Percentiles rank a stretch among this genome's conserved stretches.
Evolutionary conservation across 2,113 vertebrate species (phyloP).

Genomic region (Typhlomys cinereus): DNA sequence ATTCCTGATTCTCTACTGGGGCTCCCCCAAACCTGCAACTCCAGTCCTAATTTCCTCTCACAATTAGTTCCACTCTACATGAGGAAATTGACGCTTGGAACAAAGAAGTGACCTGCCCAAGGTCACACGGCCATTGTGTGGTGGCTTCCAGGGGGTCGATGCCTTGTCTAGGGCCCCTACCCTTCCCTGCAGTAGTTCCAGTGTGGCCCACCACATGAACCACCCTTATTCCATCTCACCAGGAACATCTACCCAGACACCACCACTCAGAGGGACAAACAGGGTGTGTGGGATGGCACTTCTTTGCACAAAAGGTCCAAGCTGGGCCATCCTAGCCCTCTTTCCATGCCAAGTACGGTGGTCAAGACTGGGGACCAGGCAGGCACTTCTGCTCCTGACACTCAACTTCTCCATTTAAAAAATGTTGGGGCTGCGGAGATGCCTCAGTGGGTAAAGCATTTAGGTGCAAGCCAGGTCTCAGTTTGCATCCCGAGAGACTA

Average conservation of each 20-base stretch:
- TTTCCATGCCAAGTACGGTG: not conserved
- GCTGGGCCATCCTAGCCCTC: too few relatives aligned
- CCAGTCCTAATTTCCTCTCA: not conserved
- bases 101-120: not conserved
- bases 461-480: too few relatives aligned
- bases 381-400: not conserved
- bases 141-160: not conserved
- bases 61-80: not conserved
- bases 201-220: not conserved
- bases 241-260: not conserved
- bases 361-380: not conserved
- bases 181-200: not conserved
- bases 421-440: too few relatives aligned
- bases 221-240: not conserved
- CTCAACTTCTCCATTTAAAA: constrained; percentile 22
- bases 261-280: not conserved
- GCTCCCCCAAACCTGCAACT: not conserved
- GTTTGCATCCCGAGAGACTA: too few relatives aligned
- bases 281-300: accelerated
- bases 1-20: not conserved
- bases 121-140: not conserved
- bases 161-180: not conserved
- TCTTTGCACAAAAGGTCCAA: not conserved
- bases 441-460: too few relatives aligned
- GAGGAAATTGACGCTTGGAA: not conserved